Evolutionary conservation across 2,797 vertebrate species (phyloP).

Genomic region (Hapalemur alaotrensis): DNA sequence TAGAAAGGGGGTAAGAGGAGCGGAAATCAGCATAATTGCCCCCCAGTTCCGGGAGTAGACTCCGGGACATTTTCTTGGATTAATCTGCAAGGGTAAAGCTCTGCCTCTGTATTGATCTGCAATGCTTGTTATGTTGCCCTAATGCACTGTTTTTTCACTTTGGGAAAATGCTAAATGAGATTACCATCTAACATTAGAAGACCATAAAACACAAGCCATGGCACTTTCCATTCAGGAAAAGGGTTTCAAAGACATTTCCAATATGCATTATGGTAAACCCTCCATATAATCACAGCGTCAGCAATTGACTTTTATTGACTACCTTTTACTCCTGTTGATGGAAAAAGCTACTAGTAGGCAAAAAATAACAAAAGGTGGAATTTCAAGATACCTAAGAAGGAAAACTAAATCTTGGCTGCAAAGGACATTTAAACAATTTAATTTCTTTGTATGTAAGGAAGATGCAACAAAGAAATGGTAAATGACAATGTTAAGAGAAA

Average conservation of each 20-base stretch:
- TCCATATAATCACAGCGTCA: not conserved
- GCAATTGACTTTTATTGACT: constrained; percentile 72
- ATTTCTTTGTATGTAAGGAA: not conserved
- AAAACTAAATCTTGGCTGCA: constrained; percentile 52
- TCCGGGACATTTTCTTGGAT: constrained; percentile 66
- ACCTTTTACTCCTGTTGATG: constrained; percentile 47
- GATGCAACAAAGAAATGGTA: not conserved
- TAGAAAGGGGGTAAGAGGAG: not conserved
- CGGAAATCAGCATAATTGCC: constrained; percentile 47
- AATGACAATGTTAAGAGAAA: not conserved
- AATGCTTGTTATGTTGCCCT: constrained; percentile 68
- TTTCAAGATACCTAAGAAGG: constrained; percentile 43
- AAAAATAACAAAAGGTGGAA: constrained; percentile 54
- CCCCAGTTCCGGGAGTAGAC: constrained; percentile 57
- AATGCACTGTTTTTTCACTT: constrained; percentile 83
- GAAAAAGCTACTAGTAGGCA: constrained; percentile 19
- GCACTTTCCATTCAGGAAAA: constrained; percentile 75
- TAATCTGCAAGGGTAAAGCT: constrained; percentile 62
- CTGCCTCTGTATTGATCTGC: constrained; percentile 77
- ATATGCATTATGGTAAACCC: constrained; percentile 65
- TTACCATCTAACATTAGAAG: constrained; percentile 79
- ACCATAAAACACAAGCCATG: constrained; percentile 77
- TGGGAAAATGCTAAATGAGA: constrained; percentile 83
- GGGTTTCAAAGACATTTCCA: constrained; percentile 63
- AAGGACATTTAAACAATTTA: constrained; percentile 16